These are phyloP conservation scores for Tetanocera ferruginea DNA, from an alignment of 2,888 invertebrate species.

Conservation along the genomic window DNA sequence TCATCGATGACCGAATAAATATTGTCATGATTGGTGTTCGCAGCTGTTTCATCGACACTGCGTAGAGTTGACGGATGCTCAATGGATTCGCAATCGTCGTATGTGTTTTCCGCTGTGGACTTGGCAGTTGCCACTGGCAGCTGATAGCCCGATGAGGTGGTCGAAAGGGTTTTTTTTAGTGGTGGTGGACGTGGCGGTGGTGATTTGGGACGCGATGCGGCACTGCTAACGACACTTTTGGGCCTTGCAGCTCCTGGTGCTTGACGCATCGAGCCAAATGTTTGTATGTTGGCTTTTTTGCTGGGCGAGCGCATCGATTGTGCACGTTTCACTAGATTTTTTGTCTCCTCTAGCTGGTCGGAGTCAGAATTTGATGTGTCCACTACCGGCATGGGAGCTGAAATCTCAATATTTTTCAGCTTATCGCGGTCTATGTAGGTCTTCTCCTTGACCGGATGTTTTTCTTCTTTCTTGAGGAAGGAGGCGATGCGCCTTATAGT, in stretches of 20 bases:
- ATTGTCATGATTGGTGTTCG: constrained; percentile 77
- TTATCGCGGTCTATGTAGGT: constrained; percentile 80
- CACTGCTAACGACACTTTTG: constrained; percentile 74
- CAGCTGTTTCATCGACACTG: constrained; percentile 74
- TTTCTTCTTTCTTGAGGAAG: constrained; percentile 77
- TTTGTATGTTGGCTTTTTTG: constrained; percentile 75
- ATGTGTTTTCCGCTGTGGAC: constrained; percentile 72
- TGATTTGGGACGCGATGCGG: constrained; percentile 75
- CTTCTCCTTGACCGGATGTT: constrained; percentile 74
- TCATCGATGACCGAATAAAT: constrained; percentile 92
- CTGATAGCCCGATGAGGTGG: constrained; percentile 74
- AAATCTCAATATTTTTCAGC: constrained; percentile 83
- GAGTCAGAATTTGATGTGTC: constrained; percentile 64
- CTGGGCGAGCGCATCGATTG: constrained; percentile 83
- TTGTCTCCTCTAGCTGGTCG: constrained; percentile 70
- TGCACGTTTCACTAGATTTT: constrained; percentile 76
- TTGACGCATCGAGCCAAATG: constrained; percentile 85
- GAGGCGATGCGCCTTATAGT: constrained; percentile 82
- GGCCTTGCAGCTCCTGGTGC: constrained; percentile 78
- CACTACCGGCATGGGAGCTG: constrained; percentile 79
- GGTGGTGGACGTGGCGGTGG: constrained; percentile 75
- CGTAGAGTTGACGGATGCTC: constrained; percentile 74
- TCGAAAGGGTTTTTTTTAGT: constrained; percentile 67
- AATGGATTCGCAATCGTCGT: constrained; percentile 83
- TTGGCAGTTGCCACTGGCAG: constrained; percentile 69